These are phyloP conservation scores for Sinentomon sp. DNA, from an alignment of 2,888 invertebrate genomes.

Conservation along the genomic window DNA sequence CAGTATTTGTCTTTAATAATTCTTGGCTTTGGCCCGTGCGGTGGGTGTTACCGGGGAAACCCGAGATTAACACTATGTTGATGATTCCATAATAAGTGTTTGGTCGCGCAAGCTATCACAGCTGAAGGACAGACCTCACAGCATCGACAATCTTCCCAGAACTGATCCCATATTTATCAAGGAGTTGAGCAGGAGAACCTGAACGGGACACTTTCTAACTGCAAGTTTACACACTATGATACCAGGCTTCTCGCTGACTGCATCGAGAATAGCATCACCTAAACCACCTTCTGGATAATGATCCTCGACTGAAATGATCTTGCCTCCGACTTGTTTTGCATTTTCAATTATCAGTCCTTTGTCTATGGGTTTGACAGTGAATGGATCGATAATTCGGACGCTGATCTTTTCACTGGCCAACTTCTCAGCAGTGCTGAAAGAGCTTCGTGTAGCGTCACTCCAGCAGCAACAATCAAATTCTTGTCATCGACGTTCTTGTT, in stretches of 20 bases:
- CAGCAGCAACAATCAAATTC: conserved; percentile 68
- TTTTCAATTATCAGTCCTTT: conserved; percentile 38
- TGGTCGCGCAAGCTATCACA: no score
- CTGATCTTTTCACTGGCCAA: conserved; percentile 40
- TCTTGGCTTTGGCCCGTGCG: no score
- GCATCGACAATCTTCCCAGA: conserved; percentile 47
- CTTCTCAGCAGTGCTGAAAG: conserved; percentile 48
- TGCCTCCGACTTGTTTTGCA: conserved; percentile 48
- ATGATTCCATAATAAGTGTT: no score
- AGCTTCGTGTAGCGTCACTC: conserved; percentile 77
- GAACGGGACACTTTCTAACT: conserved; percentile 68
- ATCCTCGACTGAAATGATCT: conserved; percentile 79
- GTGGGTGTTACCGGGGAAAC: no score
- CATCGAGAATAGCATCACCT: conserved; percentile 77
- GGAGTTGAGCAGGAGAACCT: conserved; percentile 56
- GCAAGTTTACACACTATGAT: conserved; percentile 47
- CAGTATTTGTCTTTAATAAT: no score
- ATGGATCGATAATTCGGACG: conserved; percentile 70
- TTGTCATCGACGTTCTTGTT: conserved; percentile 44
- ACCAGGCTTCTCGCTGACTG: conserved; percentile 39
- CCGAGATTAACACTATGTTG: no score
- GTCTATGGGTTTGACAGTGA: conserved; percentile 89
- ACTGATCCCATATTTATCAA: conserved; percentile 70
- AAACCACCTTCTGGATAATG: conserved; percentile 89
- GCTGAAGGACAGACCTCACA: no score